These are phyloP conservation scores for Phainopepla nitens DNA, from an alignment of 2,113 vertebrate species.

Conservation along the genomic window DNA sequence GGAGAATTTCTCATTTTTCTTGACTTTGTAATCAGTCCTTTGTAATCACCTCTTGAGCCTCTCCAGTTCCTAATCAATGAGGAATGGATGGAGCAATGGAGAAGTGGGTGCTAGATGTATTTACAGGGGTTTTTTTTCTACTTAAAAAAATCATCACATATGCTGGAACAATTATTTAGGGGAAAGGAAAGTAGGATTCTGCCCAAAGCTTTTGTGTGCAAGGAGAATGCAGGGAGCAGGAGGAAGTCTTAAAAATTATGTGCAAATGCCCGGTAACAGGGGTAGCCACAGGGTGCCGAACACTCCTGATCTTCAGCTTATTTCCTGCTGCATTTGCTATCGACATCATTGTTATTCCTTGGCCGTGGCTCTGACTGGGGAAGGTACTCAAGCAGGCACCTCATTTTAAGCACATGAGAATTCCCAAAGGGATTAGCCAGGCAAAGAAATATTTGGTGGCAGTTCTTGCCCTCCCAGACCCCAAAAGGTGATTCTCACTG, in stretches of 20 bases:
- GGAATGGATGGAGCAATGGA: neutral
- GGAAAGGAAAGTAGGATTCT: neutral
- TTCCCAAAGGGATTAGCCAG: neutral
- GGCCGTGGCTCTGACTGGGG: neutral
- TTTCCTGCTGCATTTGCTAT: neutral
- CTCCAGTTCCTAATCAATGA: slow-evolving; percentile 3
- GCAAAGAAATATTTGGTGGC: neutral
- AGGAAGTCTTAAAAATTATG: neutral
- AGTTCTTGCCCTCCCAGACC: neutral
- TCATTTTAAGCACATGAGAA: slow-evolving; percentile 3
- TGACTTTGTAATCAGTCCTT: neutral
- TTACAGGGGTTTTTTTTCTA: neutral
- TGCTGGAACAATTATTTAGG: neutral
- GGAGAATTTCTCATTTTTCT: neutral
- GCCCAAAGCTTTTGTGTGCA: neutral
- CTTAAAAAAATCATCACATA: neutral
- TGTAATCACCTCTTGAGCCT: neutral
- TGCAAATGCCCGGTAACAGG: accelerated
- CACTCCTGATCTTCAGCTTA: neutral
- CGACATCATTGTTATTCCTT: neutral
- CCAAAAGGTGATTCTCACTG: neutral
- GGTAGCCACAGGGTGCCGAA: neutral
- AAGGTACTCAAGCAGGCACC: slow-evolving; percentile 3
- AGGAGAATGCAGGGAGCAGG: neutral
- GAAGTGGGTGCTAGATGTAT: neutral